Conservation (phyloP, 2,888 invertebrate species). For the Rhamphomyia laevipes region DNA sequence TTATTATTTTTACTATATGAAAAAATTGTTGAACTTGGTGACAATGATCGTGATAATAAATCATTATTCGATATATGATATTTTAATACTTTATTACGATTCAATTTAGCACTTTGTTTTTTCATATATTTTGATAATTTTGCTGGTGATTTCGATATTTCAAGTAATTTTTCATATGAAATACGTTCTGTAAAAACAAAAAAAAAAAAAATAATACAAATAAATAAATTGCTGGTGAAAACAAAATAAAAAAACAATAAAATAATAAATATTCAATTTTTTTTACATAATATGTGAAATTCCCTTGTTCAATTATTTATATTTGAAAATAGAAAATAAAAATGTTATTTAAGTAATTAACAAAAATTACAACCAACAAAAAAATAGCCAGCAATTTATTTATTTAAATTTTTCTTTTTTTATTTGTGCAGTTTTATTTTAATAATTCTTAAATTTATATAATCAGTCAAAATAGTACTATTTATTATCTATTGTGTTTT, state of each 20-base stretch:
- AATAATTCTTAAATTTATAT: too few relatives aligned
- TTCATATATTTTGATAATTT: conserved; percentile 19
- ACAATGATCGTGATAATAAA: conserved; percentile 8
- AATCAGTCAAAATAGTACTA: too few relatives aligned
- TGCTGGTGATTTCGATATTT: conserved; percentile 27
- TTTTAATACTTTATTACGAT: conserved; percentile 8
- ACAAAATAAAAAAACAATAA: conserved; percentile 7
- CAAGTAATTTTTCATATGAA: conserved; percentile 28
- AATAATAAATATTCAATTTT: conserved; percentile 3
- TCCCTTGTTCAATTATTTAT: conserved; percentile 16
- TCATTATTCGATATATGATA: conserved; percentile 12
- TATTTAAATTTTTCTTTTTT: conserved; percentile 8
- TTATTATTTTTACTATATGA: neutral
- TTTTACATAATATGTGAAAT: neutral
- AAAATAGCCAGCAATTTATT: conserved; percentile 12
- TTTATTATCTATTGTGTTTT: too few relatives aligned
- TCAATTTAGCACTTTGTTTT: conserved; percentile 11
- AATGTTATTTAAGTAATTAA: conserved; percentile 13
- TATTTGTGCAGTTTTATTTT: neutral
- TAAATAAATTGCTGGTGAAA: conserved; percentile 35
- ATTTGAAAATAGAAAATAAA: conserved; percentile 2
- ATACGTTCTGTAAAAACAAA: conserved; percentile 35
- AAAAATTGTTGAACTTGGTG: neutral
- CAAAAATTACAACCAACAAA: conserved; percentile 4
- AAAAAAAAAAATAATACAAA: conserved; percentile 17